phyloP scores from a whole-genome alignment of 2,797 vertebrate species.

The Mormyrus proboscirostris region DNA sequence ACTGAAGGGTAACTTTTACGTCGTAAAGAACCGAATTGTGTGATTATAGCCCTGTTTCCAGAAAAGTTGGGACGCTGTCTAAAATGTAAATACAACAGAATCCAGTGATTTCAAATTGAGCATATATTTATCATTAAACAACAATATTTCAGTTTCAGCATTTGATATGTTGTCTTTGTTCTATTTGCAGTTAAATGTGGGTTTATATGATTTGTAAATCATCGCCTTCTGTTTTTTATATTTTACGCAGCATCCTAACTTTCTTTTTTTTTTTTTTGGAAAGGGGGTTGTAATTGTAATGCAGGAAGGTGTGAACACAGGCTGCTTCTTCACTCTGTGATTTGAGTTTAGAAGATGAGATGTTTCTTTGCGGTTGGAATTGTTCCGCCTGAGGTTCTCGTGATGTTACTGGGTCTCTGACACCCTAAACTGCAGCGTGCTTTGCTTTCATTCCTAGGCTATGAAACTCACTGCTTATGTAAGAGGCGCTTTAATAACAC shows the following conservation, averaged over 20 bases:
- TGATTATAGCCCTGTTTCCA: not conserved
- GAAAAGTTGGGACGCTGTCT: not conserved
- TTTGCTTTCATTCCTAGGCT: not conserved
- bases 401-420: not conserved
- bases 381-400: not conserved
- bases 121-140: not conserved
- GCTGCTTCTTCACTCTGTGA: not conserved
- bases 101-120: not conserved
- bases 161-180: not conserved
- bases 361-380: not conserved
- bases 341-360: not conserved
- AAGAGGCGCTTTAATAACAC: not conserved
- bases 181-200: not conserved
- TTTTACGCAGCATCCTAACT: not conserved
- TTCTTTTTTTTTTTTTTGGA: not conserved
- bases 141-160: not conserved
- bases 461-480: not conserved
- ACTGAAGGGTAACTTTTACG: not conserved
- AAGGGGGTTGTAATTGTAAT: not conserved
- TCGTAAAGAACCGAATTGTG: not conserved
- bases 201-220: not conserved
- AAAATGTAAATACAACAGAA: not conserved
- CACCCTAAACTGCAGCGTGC: not conserved
- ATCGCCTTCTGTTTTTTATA: not conserved
- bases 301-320: not conserved